These are phyloP conservation scores for Mola mola DNA, from an alignment of 2,113 vertebrate genomes.

Conservation along the genomic window DNA sequence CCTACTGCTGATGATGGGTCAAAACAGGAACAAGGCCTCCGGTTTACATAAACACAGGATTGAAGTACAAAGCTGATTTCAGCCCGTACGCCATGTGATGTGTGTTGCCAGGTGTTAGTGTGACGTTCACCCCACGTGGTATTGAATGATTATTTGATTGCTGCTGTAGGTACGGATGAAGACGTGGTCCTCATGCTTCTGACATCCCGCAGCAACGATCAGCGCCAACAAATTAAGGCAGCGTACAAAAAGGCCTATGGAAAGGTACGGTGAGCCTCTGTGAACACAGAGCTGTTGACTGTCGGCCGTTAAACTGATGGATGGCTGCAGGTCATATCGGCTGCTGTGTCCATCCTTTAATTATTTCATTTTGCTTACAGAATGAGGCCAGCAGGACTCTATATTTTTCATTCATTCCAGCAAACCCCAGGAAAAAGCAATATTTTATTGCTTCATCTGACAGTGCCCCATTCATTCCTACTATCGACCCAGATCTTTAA, in stretches of 20 bases:
- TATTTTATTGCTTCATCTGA: too few relatives aligned
- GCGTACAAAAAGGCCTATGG: constrained; percentile 91
- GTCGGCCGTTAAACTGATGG: constrained; percentile 5
- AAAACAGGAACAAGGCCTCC: too few relatives aligned
- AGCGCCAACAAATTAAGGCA: constrained; percentile 89
- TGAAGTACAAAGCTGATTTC: neutral
- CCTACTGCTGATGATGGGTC: too few relatives aligned
- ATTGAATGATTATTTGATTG: neutral
- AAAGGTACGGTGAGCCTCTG: constrained; percentile 81
- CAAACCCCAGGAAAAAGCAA: neutral
- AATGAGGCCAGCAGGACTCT: too few relatives aligned
- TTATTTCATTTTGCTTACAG: neutral
- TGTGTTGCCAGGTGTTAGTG: neutral
- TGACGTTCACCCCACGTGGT: neutral
- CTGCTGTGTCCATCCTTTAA: neutral
- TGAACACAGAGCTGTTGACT: constrained; percentile 14
- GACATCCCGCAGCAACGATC: constrained; percentile 86
- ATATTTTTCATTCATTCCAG: neutral
- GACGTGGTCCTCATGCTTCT: constrained; percentile 88
- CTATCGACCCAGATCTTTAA: neutral
- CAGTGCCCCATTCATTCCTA: neutral
- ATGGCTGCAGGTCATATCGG: constrained; percentile 5
- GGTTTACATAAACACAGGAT: too few relatives aligned
- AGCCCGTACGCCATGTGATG: neutral
- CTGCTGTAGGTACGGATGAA: constrained; percentile 90